Evolutionary conservation across 2,113 vertebrate species (phyloP).

Genomic region (Xiphias gladius): DNA sequence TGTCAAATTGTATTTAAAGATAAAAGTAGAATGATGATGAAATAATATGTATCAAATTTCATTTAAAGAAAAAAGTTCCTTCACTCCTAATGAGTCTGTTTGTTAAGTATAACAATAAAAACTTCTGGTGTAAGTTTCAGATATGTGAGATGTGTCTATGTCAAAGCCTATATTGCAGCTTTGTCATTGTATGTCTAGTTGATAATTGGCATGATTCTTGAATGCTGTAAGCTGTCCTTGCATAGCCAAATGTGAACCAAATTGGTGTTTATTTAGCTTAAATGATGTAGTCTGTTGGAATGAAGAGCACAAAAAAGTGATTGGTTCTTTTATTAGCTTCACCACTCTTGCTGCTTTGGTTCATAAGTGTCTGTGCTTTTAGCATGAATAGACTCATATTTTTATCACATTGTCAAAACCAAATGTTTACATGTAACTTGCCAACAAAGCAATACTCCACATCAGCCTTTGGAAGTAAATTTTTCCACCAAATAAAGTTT

Average conservation of each 20-base stretch:
- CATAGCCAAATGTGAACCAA: background rate
- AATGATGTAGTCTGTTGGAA: conserved; percentile 21
- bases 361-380: too few relatives aligned
- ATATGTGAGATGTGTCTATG: too few relatives aligned
- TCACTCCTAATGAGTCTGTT: too few relatives aligned
- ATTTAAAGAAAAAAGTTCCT: too few relatives aligned
- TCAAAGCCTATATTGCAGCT: background rate
- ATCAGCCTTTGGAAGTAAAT: background rate
- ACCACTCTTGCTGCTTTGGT: background rate
- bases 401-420: background rate
- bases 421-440: conserved; percentile 42
- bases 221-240: background rate
- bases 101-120: background rate
- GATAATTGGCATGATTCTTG: background rate
- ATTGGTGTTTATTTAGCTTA: background rate
- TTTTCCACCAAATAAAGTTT: conserved; percentile 42
- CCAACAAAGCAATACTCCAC: background rate
- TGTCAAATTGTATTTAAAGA: too few relatives aligned
- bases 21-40: too few relatives aligned
- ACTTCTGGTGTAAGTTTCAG: background rate
- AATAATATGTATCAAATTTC: too few relatives aligned
- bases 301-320: conserved; percentile 21
- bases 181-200: background rate
- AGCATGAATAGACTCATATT: background rate
- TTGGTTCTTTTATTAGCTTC: background rate